phyloP scores from a whole-genome alignment of 2,888 invertebrate genomes.

The Polyommatus iphigenia region DNA sequence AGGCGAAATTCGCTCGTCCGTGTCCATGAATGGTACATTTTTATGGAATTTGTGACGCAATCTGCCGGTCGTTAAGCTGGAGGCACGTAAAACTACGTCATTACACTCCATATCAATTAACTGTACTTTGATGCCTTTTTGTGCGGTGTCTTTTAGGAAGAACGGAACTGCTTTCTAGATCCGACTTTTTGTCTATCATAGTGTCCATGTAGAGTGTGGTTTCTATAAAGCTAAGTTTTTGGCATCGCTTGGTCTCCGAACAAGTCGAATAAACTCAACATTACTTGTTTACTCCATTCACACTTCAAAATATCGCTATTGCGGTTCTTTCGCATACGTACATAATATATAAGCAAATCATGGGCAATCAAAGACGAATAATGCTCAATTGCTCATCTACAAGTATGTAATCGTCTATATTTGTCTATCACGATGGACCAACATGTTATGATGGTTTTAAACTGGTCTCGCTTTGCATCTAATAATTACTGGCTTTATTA shows the following conservation, averaged over 20 bases:
- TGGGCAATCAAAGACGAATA: neutral
- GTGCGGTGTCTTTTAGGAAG: neutral
- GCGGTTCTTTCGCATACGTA: neutral
- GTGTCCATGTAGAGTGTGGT: no score
- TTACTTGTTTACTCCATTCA: no score
- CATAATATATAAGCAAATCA: neutral
- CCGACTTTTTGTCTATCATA: neutral
- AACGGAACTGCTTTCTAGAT: neutral
- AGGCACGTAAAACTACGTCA: slow-evolving; percentile 6
- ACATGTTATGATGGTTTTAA: no score
- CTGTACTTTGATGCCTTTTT: slow-evolving; percentile 10
- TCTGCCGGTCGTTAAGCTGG: neutral
- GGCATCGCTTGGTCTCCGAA: no score
- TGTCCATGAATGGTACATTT: slow-evolving; percentile 17
- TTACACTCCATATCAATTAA: slow-evolving; percentile 22
- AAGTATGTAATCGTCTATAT: no score
- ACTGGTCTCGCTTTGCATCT: no score
- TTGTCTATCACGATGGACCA: no score
- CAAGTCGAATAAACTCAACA: no score
- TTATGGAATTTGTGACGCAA: slow-evolving; percentile 21
- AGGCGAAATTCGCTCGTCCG: neutral
- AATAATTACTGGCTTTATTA: no score
- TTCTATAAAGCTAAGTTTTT: no score
- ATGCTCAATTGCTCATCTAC: no score
- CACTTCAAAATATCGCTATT: no score